Evolutionary conservation across 2,888 invertebrate genomes (phyloP).

Genomic region (Alloplasta piceator): DNA sequence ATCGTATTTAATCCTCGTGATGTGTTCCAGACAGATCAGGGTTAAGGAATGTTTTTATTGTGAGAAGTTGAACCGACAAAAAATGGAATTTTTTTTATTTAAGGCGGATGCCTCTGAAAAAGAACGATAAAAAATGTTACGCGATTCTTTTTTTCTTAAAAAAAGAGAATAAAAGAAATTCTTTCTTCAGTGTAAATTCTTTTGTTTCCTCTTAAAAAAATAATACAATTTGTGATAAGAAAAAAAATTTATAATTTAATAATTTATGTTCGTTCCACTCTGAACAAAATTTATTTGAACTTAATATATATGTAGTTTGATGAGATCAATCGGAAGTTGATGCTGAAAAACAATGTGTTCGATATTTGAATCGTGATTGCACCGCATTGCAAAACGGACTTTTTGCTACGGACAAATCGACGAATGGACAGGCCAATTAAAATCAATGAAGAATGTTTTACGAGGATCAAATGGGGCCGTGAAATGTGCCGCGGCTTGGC

Average conservation of each 20-base stretch:
- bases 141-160: too few relatives aligned
- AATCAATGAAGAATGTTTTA: slow-evolving; percentile 56
- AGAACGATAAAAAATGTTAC: too few relatives aligned
- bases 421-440: slow-evolving; percentile 50
- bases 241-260: too few relatives aligned
- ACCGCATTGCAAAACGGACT: slow-evolving; percentile 1
- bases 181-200: too few relatives aligned
- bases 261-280: too few relatives aligned
- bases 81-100: too few relatives aligned
- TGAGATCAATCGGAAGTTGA: too few relatives aligned
- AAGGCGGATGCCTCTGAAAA: too few relatives aligned
- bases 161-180: too few relatives aligned
- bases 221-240: too few relatives aligned
- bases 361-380: slow-evolving; percentile 4
- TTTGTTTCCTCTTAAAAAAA: too few relatives aligned
- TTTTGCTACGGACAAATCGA: slow-evolving; percentile 13
- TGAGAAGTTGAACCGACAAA: not conserved
- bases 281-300: not conserved
- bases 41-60: slow-evolving; percentile 2
- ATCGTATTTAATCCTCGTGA: not conserved
- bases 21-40: slow-evolving; percentile 20
- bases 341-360: not conserved
- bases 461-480: slow-evolving; percentile 58
- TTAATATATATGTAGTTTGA: not conserved
- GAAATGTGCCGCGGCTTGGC: slow-evolving; percentile 28